Evolutionary conservation across 1,140 invertebrate species (phyloP).

Genomic region (Marisa cornuarietis): DNA sequence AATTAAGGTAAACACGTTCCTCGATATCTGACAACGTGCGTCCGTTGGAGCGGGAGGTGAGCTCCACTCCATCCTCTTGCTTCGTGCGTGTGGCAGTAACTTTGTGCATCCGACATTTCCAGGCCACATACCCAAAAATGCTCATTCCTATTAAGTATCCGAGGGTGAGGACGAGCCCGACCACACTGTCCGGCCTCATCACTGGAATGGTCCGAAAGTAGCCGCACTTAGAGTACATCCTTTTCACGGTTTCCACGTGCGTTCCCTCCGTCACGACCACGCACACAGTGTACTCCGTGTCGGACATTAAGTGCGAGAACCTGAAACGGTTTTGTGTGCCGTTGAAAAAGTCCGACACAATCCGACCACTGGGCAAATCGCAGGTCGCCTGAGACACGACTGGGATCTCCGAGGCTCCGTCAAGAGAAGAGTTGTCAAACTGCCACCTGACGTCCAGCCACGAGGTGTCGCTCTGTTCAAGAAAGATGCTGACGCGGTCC

Average conservation of each 20-base stretch:
- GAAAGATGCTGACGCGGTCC: neutral
- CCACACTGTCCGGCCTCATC: slow-evolving; percentile 23
- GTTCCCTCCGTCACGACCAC: slow-evolving; percentile 6
- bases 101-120: slow-evolving; percentile 14
- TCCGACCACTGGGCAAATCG: neutral
- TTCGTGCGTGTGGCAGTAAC: neutral
- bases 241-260: neutral
- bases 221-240: slow-evolving; percentile 11
- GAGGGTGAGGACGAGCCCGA: slow-evolving; percentile 20
- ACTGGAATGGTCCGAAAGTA: slow-evolving; percentile 21
- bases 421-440: neutral
- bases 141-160: slow-evolving; percentile 21
- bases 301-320: slow-evolving; percentile 12
- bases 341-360: neutral
- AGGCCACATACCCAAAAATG: slow-evolving; percentile 21
- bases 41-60: slow-evolving; percentile 7
- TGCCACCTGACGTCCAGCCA: slow-evolving; percentile 13
- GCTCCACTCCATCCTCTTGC: neutral
- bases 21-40: slow-evolving; percentile 3
- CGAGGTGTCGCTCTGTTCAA: neutral
- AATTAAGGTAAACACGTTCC: slow-evolving; percentile 17
- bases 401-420: neutral
- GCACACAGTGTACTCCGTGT: slow-evolving; percentile 16
- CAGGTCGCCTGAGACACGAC: neutral
- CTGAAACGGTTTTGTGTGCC: neutral